These are phyloP conservation scores for Pedetes capensis DNA, from an alignment of 2,113 vertebrate genomes.

Conservation along the genomic window DNA sequence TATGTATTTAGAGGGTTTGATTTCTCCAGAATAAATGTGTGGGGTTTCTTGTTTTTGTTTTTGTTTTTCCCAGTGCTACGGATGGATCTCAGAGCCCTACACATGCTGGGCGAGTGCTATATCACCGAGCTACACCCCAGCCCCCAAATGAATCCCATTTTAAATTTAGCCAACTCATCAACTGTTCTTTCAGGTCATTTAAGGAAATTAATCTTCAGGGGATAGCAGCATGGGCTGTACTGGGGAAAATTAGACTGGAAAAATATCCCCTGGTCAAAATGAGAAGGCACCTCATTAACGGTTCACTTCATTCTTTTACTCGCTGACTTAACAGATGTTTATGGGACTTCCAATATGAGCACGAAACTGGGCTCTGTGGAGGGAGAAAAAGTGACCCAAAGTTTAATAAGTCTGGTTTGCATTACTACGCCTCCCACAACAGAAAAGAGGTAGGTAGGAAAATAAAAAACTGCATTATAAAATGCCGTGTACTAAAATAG, in stretches of 20 bases:
- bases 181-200: background rate
- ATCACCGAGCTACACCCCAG: background rate
- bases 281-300: background rate
- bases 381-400: background rate
- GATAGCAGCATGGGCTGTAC: background rate
- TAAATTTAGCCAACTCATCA: background rate
- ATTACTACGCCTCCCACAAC: background rate
- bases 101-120: background rate
- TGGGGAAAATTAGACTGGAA: background rate
- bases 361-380: background rate
- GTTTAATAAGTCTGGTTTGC: background rate
- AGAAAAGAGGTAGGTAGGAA: background rate
- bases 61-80: background rate
- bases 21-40: slow-evolving; percentile 32
- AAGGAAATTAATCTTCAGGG: background rate
- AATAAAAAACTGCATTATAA: background rate
- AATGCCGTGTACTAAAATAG: background rate
- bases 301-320: background rate
- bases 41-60: background rate
- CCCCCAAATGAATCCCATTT: background rate
- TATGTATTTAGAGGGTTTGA: background rate
- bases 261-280: background rate
- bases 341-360: background rate
- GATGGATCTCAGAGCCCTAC: background rate
- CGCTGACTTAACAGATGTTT: background rate